Evolutionary conservation across 2,888 invertebrate species (phyloP), one percentile per base, ranked within the genome.

Genomic region (Drosophila colorata): DNA sequence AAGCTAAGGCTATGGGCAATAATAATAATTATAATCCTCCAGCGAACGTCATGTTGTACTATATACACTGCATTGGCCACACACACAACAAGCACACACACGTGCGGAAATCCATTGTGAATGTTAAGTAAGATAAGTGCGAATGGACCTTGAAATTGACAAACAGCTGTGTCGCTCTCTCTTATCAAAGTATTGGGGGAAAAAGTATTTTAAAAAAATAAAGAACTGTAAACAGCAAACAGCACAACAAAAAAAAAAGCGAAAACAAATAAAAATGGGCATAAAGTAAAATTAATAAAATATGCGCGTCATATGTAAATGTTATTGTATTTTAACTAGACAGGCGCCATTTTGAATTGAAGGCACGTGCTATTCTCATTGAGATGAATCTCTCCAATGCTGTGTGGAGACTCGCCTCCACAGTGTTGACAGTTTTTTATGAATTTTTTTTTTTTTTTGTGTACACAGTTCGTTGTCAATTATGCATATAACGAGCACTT

Each of bases 141-240:
- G 52, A 57, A 33, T 70, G 69, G 69, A 78, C 87, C 87, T 84
- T 84, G 82, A 84, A 87, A 74, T 74, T 64, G 64, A 70, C 72
- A 65, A 87, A 84, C 83, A 84, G 87, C 83, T 84, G 83, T 67
- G 74, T 53, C 41, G 58, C 65, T 59, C 61, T 43, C 52, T 37
- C 35, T 64, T 73, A 68, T 64, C 61, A 57, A n/a, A 28, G 16
- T 43, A 56, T 59, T 59, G 55, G 37, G 35, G n/a, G 13, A 2
- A 13, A 68, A 53, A 37, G 52, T 28, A 28, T 7, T 7, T 7
- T 1, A 25, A 16, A 35, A 55, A 46, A 16, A 38, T 16, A 2
- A 37, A 37, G 23, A 58, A 37, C 47, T 56, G 70, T 51, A 71
- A 70, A 57, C 44, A 57, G 35, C 68, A 51, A 58, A 63, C 47